A percentile compares a stretch with the other conserved stretches of the same genome.
These are phyloP conservation scores for Hirtodrosophila duncani DNA, from an alignment of 2,888 invertebrate genomes.

Conservation along the genomic window DNA sequence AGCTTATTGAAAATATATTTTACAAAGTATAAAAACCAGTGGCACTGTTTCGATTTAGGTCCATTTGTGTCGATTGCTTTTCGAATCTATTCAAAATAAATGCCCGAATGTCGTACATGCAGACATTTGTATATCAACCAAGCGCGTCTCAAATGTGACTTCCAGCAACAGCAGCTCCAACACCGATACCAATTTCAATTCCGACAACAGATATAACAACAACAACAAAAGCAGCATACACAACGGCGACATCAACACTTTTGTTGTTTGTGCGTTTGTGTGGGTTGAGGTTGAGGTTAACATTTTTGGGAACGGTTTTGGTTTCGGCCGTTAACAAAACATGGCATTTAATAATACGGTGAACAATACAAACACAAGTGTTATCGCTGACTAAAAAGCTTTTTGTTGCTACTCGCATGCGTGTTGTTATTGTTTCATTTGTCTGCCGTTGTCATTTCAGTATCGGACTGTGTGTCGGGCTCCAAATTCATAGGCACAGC, in stretches of 20 bases:
- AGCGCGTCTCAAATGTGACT: constrained; percentile 62
- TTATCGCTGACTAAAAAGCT: constrained; percentile 71
- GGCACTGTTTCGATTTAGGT: constrained; percentile 31
- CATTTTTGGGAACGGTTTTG: constrained; percentile 63
- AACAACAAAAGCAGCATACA: constrained; percentile 16
- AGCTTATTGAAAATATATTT: too few relatives aligned
- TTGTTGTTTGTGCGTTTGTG: constrained; percentile 50
- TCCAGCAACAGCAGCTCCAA: constrained; percentile 34
- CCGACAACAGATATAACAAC: constrained; percentile 27
- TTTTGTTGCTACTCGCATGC: constrained; percentile 59
- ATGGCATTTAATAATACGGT: constrained; percentile 71
- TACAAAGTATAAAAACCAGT: constrained; percentile 34
- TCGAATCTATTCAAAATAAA: constrained; percentile 42
- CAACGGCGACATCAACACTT: constrained; percentile 23
- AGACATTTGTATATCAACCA: constrained; percentile 63
- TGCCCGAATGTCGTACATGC: too few relatives aligned
- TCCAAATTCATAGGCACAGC: constrained; percentile 28
- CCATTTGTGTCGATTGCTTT: constrained; percentile 31
- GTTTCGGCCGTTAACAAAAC: constrained; percentile 69
- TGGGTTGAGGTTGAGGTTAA: constrained; percentile 61
- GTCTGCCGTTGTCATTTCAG: constrained; percentile 58
- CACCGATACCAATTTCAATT: constrained; percentile 42
- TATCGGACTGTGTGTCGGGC: constrained; percentile 45
- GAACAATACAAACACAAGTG: constrained; percentile 67
- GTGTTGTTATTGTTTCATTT: constrained; percentile 41